Percentiles rank a stretch among this genome's conserved stretches.
Evolutionary conservation across 2,113 vertebrate species (phyloP).

Genomic region (Lophura nycthemera): DNA sequence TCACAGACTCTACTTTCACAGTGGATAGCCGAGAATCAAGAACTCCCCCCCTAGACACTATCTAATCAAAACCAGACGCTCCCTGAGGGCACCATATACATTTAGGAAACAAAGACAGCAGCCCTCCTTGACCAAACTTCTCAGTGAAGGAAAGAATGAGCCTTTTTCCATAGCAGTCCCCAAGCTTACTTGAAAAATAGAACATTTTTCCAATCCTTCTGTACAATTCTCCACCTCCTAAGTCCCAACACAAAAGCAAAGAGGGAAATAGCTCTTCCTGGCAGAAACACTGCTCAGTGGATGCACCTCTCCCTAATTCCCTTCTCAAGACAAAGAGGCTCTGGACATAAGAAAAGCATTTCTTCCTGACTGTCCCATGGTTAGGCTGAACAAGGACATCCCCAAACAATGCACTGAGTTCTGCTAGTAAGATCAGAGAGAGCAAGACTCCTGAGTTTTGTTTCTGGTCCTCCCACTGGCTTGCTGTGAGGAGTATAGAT

Average conservation of each 20-base stretch:
- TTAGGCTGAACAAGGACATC: not conserved
- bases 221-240: not conserved
- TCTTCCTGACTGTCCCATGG: not conserved
- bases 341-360: not conserved
- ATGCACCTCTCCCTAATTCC: not conserved
- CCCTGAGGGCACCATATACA: slow-evolving; percentile 61
- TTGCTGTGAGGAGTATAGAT: not conserved
- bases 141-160: not conserved
- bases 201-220: not conserved
- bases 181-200: not conserved
- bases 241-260: not conserved
- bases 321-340: not conserved
- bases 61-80: slow-evolving; percentile 60
- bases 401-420: not conserved
- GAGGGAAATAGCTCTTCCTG: not conserved
- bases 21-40: slow-evolving; percentile 44
- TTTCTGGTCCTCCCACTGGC: not conserved
- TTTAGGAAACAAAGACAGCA: slow-evolving; percentile 61
- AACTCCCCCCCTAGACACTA: slow-evolving; percentile 30
- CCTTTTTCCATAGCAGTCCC: not conserved
- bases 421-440: not conserved
- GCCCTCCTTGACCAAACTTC: slow-evolving; percentile 54
- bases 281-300: not conserved
- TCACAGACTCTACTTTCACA: slow-evolving; percentile 36
- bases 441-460: not conserved